A percentile compares a stretch with the other conserved stretches of the same genome.
These are phyloP conservation scores for Ailuropoda melanoleuca DNA, from an alignment of 2,113 vertebrate species.

Conservation along the genomic window DNA sequence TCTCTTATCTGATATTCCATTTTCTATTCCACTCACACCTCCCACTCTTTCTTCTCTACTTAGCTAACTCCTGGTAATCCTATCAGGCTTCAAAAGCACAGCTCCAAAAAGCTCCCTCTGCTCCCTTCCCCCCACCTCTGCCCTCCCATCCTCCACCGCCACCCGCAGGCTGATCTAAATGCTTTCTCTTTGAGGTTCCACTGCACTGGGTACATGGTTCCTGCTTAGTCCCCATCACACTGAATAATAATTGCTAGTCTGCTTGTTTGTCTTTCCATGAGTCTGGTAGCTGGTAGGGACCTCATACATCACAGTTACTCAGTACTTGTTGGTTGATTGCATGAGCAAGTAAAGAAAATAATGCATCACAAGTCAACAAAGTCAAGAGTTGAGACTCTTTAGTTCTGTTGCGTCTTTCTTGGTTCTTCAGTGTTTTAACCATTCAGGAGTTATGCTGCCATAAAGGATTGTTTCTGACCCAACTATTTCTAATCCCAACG, in stretches of 20 bases:
- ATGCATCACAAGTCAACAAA: not conserved
- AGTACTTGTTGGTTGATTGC: not conserved
- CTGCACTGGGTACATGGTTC: not conserved
- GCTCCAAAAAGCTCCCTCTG: not conserved
- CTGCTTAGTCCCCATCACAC: not conserved
- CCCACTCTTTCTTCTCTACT: not conserved
- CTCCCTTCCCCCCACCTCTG: not conserved
- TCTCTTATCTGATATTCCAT: not conserved
- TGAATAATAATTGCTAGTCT: not conserved
- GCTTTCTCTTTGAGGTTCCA: not conserved
- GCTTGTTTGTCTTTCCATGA: not conserved
- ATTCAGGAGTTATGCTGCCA: not conserved
- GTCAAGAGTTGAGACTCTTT: not conserved
- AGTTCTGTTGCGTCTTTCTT: not conserved
- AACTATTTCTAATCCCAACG: not conserved
- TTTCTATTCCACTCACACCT: not conserved
- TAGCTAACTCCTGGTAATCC: not conserved
- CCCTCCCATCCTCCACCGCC: no score
- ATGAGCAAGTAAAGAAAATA: not conserved
- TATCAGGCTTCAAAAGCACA: not conserved
- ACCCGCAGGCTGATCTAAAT: not conserved
- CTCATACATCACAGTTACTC: not conserved
- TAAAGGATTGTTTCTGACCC: not conserved
- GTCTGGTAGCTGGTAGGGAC: not conserved
- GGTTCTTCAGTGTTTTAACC: not conserved